These are phyloP conservation scores for Anoncus sp. DNA, from an alignment of 2,888 invertebrate genomes.

Conservation along the genomic window DNA sequence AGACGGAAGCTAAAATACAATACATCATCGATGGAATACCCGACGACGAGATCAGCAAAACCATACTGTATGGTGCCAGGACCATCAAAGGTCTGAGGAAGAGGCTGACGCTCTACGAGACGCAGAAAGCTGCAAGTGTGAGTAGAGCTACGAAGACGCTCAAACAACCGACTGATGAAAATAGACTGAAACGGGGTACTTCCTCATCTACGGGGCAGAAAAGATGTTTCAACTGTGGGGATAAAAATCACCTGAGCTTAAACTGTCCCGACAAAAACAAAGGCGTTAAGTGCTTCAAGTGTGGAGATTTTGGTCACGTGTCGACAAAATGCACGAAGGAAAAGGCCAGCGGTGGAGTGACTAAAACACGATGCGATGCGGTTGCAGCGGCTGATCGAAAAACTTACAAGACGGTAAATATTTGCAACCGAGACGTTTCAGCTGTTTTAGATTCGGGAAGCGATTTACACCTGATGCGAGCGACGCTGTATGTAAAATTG, in stretches of 20 bases:
- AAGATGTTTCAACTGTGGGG: slow-evolving; percentile 45
- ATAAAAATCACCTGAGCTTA: slow-evolving; percentile 34
- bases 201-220: not conserved
- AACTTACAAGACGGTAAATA: slow-evolving; percentile 47
- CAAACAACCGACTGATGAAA: not conserved
- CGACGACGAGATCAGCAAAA: slow-evolving; percentile 46
- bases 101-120: slow-evolving; percentile 2
- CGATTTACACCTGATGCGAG: slow-evolving; percentile 33
- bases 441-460: slow-evolving; percentile 39
- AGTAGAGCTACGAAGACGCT: not conserved
- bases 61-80: slow-evolving; percentile 43
- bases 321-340: slow-evolving; percentile 36
- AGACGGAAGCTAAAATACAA: slow-evolving; percentile 41
- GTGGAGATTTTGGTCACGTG: slow-evolving; percentile 49
- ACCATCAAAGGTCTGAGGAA: slow-evolving; percentile 48
- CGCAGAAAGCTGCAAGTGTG: slow-evolving; percentile 1
- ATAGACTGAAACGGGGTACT: not conserved
- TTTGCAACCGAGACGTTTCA: slow-evolving; percentile 14
- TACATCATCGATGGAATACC: slow-evolving; percentile 54
- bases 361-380: slow-evolving; percentile 23
- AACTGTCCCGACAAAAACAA: slow-evolving; percentile 37
- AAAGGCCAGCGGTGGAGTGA: not conserved
- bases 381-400: slow-evolving; percentile 22
- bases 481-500: slow-evolving; percentile 38
- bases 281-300: slow-evolving; percentile 50